phyloP scores from a whole-genome alignment of 2,113 vertebrate species.

The Larimichthys crocea region DNA sequence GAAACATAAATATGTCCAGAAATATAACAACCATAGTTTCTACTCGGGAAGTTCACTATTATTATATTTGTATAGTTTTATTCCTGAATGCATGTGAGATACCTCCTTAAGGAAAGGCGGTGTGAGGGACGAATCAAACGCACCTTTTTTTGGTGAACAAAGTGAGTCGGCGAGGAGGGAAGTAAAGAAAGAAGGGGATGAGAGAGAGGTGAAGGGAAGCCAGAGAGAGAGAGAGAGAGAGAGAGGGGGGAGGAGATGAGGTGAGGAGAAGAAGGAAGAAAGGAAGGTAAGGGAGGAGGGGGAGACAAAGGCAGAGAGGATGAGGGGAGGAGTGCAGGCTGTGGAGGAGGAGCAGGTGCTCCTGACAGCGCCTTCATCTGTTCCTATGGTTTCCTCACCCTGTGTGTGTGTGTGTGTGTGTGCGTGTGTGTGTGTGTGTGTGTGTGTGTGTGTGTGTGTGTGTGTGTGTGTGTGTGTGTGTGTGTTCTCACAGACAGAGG shows the following conservation, averaged over 20 bases:
- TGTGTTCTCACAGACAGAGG: constrained; percentile 19
- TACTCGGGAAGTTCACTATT: neutral
- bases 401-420: constrained; percentile 19
- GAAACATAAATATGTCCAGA: neutral
- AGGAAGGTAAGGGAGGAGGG: neutral
- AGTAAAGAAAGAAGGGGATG: neutral
- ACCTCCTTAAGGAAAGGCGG: too few relatives aligned
- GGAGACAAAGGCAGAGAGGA: constrained; percentile 21
- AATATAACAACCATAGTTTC: neutral
- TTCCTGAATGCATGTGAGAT: neutral
- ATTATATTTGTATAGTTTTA: too few relatives aligned
- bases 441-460: constrained; percentile 18
- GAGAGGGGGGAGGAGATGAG: neutral
- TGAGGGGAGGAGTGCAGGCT: constrained; percentile 10
- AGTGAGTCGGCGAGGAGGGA: neutral
- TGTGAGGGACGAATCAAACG: neutral
- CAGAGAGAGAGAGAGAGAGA: neutral
- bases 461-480: constrained; percentile 2
- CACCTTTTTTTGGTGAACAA: neutral
- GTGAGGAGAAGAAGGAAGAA: too few relatives aligned
- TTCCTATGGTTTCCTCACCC: constrained; percentile 52
- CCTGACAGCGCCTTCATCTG: constrained; percentile 65
- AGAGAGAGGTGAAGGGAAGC: neutral
- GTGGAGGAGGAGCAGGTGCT: constrained; percentile 67
- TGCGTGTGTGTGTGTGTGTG: constrained; percentile 26